These are phyloP conservation scores for Ptychoptera contaminata DNA, from an alignment of 2,888 invertebrate species.

Conservation along the genomic window DNA sequence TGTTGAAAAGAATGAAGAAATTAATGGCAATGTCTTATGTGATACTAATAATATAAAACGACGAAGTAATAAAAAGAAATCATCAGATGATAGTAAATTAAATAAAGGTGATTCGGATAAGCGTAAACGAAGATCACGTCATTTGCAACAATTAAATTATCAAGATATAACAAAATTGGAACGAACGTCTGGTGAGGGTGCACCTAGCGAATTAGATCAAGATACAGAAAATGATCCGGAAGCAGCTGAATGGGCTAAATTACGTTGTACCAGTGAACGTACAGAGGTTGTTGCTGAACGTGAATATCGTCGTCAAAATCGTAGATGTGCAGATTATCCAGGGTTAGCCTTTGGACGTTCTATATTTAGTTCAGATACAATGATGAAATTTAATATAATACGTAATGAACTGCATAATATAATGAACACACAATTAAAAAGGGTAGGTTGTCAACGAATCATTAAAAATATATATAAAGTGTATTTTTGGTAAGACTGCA, in stretches of 20 bases:
- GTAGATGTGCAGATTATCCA: constrained; percentile 82
- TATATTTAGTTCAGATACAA: constrained; percentile 88
- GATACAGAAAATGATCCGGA: constrained; percentile 57
- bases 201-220: constrained; percentile 35
- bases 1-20: not conserved
- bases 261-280: constrained; percentile 78
- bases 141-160: constrained; percentile 3
- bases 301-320: constrained; percentile 53
- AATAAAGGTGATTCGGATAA: not conserved
- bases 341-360: constrained; percentile 83
- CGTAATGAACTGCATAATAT: constrained; percentile 95
- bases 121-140: constrained; percentile 1
- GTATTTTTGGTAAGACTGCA: too few relatives aligned
- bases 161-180: constrained; percentile 18
- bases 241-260: constrained; percentile 62
- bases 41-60: not conserved
- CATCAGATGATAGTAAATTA: not conserved
- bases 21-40: constrained; percentile 2
- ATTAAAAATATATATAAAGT: too few relatives aligned
- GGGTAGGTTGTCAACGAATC: constrained; percentile 45
- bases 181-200: constrained; percentile 15
- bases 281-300: constrained; percentile 78
- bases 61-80: not conserved
- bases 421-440: constrained; percentile 87
- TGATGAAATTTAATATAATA: constrained; percentile 96